Conservation (phyloP, 2,888 invertebrate genomes). For the Coecobrya sp. region DNA sequence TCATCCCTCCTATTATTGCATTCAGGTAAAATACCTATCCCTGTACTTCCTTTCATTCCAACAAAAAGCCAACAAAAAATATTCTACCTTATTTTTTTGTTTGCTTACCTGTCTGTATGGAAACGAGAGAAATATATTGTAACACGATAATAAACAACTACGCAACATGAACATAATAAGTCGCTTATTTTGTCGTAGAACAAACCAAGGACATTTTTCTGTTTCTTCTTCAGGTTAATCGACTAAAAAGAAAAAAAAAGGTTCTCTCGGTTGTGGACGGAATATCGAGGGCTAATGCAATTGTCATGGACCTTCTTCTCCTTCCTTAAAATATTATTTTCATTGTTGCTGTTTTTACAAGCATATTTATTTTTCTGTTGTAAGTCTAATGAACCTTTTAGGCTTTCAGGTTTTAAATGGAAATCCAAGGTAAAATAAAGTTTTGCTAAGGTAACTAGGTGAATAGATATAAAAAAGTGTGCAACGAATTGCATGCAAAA, state of each 20-base stretch:
- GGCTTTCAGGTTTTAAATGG: neutral
- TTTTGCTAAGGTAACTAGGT: neutral
- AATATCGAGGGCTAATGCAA: neutral
- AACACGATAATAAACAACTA: too few species aligned
- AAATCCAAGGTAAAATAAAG: neutral
- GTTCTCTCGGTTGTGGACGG: neutral
- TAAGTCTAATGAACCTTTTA: neutral
- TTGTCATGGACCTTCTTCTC: neutral
- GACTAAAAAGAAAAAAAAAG: neutral
- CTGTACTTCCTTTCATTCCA: neutral
- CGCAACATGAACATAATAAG: neutral
- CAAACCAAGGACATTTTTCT: neutral
- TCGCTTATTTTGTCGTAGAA: neutral
- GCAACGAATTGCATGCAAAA: neutral
- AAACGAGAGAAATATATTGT: neutral
- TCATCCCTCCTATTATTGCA: neutral
- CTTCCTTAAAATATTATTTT: neutral
- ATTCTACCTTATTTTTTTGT: neutral
- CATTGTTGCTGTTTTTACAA: neutral
- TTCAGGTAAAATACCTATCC: neutral
- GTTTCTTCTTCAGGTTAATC: neutral
- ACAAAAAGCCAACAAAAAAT: neutral
- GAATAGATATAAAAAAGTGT: neutral
- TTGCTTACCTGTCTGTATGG: neutral
- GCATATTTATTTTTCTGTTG: neutral